Evolutionary conservation across 2,797 vertebrate species (phyloP).

Genomic region (Nyctibius grandis): DNA sequence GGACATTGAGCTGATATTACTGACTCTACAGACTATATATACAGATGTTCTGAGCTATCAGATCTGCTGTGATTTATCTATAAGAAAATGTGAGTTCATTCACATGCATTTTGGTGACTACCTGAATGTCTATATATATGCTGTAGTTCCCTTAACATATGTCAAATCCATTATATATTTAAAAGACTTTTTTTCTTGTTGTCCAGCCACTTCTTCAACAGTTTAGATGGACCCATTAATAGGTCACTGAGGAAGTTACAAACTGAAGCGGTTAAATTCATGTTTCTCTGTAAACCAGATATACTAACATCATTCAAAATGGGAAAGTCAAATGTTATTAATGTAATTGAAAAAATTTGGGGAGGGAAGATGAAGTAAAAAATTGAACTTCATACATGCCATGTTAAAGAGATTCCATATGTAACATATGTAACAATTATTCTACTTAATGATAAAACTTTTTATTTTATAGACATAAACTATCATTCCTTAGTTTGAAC

Average conservation of each 20-base stretch:
- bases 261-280: background rate
- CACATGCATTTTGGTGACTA: background rate
- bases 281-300: background rate
- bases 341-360: background rate
- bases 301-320: background rate
- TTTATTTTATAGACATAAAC: background rate
- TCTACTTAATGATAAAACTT: background rate
- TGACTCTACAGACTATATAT: background rate
- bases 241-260: background rate
- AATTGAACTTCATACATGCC: background rate
- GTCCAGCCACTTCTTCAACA: background rate
- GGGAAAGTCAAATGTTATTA: background rate
- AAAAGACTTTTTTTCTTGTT: background rate
- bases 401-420: background rate
- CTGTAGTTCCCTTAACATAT: background rate
- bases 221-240: background rate
- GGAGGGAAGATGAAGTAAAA: background rate
- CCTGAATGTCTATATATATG: background rate
- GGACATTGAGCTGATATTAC: background rate
- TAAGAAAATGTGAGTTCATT: background rate
- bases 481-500: background rate
- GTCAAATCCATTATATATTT: background rate
- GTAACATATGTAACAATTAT: background rate
- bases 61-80: background rate
- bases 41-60: background rate